These are phyloP conservation scores for Unio pictorum DNA, from an alignment of 2,888 invertebrate genomes.

Conservation along the genomic window DNA sequence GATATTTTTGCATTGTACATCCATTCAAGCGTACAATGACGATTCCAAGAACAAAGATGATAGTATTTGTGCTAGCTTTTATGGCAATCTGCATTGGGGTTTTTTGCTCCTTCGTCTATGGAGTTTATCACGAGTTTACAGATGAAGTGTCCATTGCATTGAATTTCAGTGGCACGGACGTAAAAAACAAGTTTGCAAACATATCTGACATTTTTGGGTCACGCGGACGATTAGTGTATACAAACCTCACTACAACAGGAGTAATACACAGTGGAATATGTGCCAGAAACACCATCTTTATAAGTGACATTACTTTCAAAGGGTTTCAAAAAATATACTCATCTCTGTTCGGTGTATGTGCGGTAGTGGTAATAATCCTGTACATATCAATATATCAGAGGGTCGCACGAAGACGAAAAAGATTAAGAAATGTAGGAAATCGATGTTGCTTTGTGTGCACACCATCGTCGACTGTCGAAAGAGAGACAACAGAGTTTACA, in stretches of 20 bases:
- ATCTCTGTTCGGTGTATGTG: constrained; percentile 62
- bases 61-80: constrained; percentile 9
- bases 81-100: constrained; percentile 18
- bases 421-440: constrained; percentile 37
- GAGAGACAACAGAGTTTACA: constrained; percentile 44
- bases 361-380: constrained; percentile 65
- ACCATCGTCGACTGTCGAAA: constrained; percentile 19
- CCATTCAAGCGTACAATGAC: constrained; percentile 60
- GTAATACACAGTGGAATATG: too few species aligned
- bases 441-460: constrained; percentile 40
- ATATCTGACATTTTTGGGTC: too few species aligned
- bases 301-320: constrained; percentile 19
- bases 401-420: constrained; percentile 37
- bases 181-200: too few species aligned
- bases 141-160: too few species aligned
- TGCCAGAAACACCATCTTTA: too few species aligned
- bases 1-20: constrained; percentile 66
- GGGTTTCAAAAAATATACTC: constrained; percentile 62
- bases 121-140: constrained; percentile 6
- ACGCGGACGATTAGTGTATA: too few species aligned
- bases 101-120: constrained; percentile 17
- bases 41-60: constrained; percentile 32
- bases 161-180: too few species aligned
- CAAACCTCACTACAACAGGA: too few species aligned
- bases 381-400: constrained; percentile 65